These are phyloP conservation scores for Planococcus citri DNA, from an alignment of 1,140 invertebrate species.

Conservation along the genomic window DNA sequence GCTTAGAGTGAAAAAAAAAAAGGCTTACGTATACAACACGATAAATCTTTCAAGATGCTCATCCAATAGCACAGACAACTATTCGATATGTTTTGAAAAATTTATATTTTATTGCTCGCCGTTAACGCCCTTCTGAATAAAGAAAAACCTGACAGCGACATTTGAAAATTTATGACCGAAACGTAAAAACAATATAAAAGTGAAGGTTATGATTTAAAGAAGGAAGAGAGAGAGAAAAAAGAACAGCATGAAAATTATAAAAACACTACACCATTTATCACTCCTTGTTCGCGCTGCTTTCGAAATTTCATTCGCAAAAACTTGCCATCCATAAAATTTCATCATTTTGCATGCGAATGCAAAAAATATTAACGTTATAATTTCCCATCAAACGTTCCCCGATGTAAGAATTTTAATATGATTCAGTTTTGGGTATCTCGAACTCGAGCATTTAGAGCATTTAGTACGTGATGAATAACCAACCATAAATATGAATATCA, in stretches of 20 bases:
- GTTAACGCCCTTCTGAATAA: not conserved
- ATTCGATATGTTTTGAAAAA: not conserved
- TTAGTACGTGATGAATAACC: no score
- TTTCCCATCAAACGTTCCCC: no score
- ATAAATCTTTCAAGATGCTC: not conserved
- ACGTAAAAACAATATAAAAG: slow-evolving; percentile 2
- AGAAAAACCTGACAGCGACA: not conserved
- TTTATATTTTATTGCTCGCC: not conserved
- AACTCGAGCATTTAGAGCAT: no score
- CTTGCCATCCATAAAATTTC: no score
- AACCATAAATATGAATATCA: no score
- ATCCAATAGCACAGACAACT: no score
- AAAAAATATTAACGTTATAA: no score
- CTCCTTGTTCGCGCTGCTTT: not conserved
- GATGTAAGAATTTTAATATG: no score
- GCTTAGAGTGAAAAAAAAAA: not conserved
- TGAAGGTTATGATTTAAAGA: not conserved
- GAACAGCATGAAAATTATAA: not conserved
- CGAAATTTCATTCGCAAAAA: not conserved
- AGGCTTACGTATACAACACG: not conserved
- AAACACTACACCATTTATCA: not conserved
- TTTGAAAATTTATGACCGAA: slow-evolving; percentile 7
- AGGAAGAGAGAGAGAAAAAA: not conserved
- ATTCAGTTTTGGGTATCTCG: no score
- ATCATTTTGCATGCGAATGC: no score